phyloP scores from a whole-genome alignment of 2,797 vertebrate species.

The Catamblyrhynchus diadema region DNA sequence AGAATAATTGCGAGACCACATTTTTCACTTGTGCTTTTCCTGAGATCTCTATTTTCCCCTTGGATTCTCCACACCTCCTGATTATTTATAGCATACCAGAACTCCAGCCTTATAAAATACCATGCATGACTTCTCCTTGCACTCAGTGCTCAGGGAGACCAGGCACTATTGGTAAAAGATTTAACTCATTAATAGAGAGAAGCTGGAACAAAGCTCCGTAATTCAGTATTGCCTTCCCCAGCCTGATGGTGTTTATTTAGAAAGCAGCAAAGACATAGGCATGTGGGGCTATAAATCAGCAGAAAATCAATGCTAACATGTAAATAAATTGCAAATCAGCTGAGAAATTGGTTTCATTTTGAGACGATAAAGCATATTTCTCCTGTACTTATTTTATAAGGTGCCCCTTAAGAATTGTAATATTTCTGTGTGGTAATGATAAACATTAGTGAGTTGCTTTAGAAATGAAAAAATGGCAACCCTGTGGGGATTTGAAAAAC shows the following conservation, averaged over 20 bases:
- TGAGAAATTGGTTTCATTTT: conserved; percentile 78
- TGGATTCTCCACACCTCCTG: conserved; percentile 22
- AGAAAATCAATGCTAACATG: conserved; percentile 78
- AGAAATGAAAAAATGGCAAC: conserved; percentile 82
- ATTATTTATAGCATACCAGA: conserved; percentile 39
- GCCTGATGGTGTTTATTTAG: conserved; percentile 61
- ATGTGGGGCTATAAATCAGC: conserved; percentile 76
- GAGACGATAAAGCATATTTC: conserved; percentile 71
- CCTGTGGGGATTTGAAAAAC: conserved; percentile 78
- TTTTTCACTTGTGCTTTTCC: background rate
- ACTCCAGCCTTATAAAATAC: conserved; percentile 15
- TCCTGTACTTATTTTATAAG: conserved; percentile 74
- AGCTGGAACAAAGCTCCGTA: conserved; percentile 39
- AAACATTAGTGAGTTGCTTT: conserved; percentile 80
- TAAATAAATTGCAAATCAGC: conserved; percentile 84
- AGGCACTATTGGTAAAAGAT: conserved; percentile 9
- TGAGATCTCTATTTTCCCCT: conserved; percentile 43
- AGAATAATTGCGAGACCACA: background rate
- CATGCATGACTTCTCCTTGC: conserved; percentile 29
- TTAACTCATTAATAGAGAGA: conserved; percentile 52
- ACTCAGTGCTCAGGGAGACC: background rate
- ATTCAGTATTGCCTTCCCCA: conserved; percentile 13
- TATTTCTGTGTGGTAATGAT: conserved; percentile 76
- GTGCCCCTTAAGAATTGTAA: conserved; percentile 78
- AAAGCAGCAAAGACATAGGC: conserved; percentile 58